Percentiles rank a stretch among this genome's conserved stretches.
Conservation (phyloP, 2,888 invertebrate species). For the Sepiola atlantica region DNA sequence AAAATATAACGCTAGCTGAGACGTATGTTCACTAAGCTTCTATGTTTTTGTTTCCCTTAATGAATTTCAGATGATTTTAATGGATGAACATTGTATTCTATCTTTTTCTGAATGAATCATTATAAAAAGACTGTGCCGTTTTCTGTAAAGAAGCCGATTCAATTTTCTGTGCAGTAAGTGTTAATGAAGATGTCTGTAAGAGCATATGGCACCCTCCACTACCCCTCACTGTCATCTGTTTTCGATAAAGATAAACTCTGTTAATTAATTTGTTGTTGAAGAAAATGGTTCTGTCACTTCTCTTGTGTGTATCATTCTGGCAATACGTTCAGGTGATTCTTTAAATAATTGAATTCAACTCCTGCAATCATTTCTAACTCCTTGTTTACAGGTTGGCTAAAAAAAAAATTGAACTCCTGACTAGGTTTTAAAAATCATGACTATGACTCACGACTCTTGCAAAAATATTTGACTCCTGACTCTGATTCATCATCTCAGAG, state of each 20-base stretch:
- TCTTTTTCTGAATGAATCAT: background rate
- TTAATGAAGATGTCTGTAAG: background rate
- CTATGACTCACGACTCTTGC: too few relatives aligned
- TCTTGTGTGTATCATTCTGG: background rate
- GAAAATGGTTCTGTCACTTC: background rate
- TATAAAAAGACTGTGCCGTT: background rate
- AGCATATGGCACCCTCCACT: background rate
- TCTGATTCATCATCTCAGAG: too few relatives aligned
- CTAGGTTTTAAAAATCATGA: too few relatives aligned
- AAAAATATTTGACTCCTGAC: too few relatives aligned
- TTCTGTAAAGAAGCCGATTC: background rate
- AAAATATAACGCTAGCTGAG: too few relatives aligned
- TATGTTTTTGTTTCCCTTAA: too few relatives aligned
- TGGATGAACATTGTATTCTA: background rate
- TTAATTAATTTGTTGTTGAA: constrained; percentile 15
- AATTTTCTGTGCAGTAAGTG: background rate
- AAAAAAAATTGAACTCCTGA: too few relatives aligned
- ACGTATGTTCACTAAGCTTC: too few relatives aligned
- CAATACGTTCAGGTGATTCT: background rate
- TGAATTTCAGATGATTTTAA: too few relatives aligned
- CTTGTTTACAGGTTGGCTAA: too few relatives aligned
- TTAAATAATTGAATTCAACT: background rate
- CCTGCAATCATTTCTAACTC: too few relatives aligned
- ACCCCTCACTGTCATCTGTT: background rate
- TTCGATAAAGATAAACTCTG: background rate